Evolutionary conservation across 2,888 invertebrate species (phyloP).

Genomic region (Mechanitis messenoides): DNA sequence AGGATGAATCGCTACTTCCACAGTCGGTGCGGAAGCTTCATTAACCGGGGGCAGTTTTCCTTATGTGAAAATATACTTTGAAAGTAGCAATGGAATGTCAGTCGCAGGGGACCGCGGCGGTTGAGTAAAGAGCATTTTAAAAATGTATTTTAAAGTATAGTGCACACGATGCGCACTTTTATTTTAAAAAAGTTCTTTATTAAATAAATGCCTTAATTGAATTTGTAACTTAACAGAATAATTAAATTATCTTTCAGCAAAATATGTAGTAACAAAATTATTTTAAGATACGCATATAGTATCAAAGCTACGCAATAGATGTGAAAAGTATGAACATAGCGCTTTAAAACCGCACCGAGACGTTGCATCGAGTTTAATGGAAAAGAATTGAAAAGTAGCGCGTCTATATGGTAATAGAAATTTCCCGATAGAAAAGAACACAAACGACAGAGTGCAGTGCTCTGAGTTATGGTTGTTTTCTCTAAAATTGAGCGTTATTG

Average conservation of each 20-base stretch:
- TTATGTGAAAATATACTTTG: constrained; percentile 57
- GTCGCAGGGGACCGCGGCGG: constrained; percentile 65
- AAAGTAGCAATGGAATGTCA: constrained; percentile 71
- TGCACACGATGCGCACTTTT: not conserved
- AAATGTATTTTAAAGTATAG: constrained; percentile 59
- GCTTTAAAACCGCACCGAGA: constrained; percentile 56
- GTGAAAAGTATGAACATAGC: not conserved
- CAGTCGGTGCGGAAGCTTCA: constrained; percentile 54
- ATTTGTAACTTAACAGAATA: too few species aligned
- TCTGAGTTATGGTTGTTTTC: constrained; percentile 74
- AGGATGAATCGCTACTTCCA: constrained; percentile 41
- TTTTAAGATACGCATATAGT: too few species aligned
- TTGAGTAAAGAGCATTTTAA: constrained; percentile 73
- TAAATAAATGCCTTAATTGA: too few species aligned
- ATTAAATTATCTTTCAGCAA: too few species aligned
- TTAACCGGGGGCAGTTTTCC: constrained; percentile 45
- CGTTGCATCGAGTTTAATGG: constrained; percentile 76
- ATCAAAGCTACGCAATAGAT: not conserved
- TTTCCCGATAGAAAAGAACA: constrained; percentile 75
- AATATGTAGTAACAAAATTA: too few species aligned
- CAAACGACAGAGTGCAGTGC: constrained; percentile 69
- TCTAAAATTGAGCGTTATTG: constrained; percentile 72
- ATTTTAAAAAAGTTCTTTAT: not conserved
- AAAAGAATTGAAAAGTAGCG: constrained; percentile 77
- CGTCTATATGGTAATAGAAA: constrained; percentile 77